phyloP scores from a whole-genome alignment of 1,140 invertebrate genomes.

The Drosophila insularis region DNA sequence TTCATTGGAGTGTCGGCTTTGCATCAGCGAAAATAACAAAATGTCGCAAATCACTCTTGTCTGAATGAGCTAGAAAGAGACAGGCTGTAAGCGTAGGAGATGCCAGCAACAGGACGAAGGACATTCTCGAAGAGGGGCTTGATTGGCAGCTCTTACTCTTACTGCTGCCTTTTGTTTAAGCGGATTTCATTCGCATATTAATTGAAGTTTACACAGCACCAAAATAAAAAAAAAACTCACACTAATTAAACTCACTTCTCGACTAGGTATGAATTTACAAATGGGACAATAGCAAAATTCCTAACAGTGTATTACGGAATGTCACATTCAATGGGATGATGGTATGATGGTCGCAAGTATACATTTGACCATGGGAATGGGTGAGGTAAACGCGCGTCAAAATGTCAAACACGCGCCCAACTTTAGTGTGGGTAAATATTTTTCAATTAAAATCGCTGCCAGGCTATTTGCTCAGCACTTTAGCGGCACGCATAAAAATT shows the following conservation, averaged over 20 bases:
- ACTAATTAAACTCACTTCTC: constrained; percentile 53
- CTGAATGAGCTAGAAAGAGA: neutral
- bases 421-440: constrained; percentile 64
- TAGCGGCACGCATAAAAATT: constrained; percentile 71
- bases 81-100: neutral
- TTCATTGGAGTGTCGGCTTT: constrained; percentile 62
- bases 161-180: constrained; percentile 66
- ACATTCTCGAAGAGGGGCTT: constrained; percentile 32
- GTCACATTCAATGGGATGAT: constrained; percentile 13
- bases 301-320: constrained; percentile 38
- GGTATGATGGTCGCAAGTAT: neutral
- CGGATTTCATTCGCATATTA: constrained; percentile 78
- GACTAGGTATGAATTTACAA: neutral
- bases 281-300: constrained; percentile 18
- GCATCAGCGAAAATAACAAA: constrained; percentile 77
- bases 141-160: constrained; percentile 63
- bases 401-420: constrained; percentile 63
- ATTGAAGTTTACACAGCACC: constrained; percentile 74
- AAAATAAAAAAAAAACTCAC: constrained; percentile 33
- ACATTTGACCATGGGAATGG: too few species aligned
- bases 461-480: constrained; percentile 71
- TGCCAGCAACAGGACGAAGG: neutral
- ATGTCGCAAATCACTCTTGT: constrained; percentile 70
- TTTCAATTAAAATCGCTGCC: constrained; percentile 75
- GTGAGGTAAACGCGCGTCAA: constrained; percentile 41